Evolutionary conservation across 2,888 invertebrate genomes (phyloP), one percentile per base, ranked within the genome.

Genomic region (Troides aeacus): DNA sequence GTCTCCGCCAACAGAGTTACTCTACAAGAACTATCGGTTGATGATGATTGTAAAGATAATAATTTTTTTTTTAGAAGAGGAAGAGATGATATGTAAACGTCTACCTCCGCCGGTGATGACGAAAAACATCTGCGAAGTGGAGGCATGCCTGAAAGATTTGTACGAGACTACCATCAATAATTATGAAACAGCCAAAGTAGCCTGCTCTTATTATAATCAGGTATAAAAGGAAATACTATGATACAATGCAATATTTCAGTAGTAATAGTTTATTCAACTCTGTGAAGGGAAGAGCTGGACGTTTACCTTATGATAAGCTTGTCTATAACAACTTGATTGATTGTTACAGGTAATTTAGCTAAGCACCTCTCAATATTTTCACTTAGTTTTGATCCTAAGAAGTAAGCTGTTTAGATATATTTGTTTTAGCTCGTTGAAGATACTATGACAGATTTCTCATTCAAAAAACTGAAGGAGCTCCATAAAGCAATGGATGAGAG

Each of bases 41-140:
- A 46, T 46, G 46, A 46, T 15, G 46, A 15, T 15, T 46, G 46
- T 8, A 42, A 10, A 42, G 8, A 12, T 12, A 46, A 46, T 42
- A 46, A 1, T 46, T 12, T 6, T 8, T 42, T 46, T 70, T 69
- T 64, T 62, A 68, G 70, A 69, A 66, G 74, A 68, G n/a, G 69
- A 71, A 1, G 61, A 66, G 12, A 17, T 66, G 2, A 65, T 72
- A 1, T 85, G 85, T 61, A 76, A 72, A 10, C 69, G 71, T 0
- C 57, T 75, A 0, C 76, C 77, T 0, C 79, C 84, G 0, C 83
- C 85, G 0, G 77, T 82, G 0, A 10, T 79, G 5, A 81, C 76
- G 0, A 83, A 78, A 57, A 79, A 81, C 50, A 81, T 89, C 6
- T 89, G 89, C 68, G 88, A 90, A 42, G 75, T 90, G 1, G 86